Evolutionary conservation across 2,888 invertebrate species (phyloP).

Genomic region (Cataglyphis cursor): DNA sequence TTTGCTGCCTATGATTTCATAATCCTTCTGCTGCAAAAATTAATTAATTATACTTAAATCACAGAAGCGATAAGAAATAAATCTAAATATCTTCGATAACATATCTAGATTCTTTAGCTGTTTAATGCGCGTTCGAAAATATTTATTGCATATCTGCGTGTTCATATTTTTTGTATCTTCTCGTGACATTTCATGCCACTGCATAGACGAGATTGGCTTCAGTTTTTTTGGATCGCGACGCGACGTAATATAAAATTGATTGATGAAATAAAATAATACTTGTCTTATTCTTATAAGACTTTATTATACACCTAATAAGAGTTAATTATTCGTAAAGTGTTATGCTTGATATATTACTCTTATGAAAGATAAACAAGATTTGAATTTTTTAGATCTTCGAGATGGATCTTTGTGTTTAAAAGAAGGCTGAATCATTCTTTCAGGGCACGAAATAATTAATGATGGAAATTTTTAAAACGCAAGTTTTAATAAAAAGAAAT

Average conservation of each 20-base stretch:
- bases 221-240: background rate
- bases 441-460: background rate
- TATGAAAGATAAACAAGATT: background rate
- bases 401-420: background rate
- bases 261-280: background rate
- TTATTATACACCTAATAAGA: background rate
- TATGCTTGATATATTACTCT: background rate
- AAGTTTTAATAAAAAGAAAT: background rate
- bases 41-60: slow-evolving; percentile 12
- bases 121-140: slow-evolving; percentile 13
- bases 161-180: background rate
- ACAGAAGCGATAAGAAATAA: slow-evolving; percentile 29
- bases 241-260: slow-evolving; percentile 1
- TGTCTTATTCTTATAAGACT: background rate
- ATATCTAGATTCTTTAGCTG: background rate
- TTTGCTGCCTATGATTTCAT: background rate
- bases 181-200: background rate
- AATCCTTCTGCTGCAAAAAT: background rate
- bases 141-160: slow-evolving; percentile 12
- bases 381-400: background rate
- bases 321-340: background rate
- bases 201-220: background rate
- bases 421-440: background rate
- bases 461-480: background rate
- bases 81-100: slow-evolving; percentile 11